These are phyloP conservation scores for Leptinotarsa peninsularis DNA, from an alignment of 2,888 invertebrate species.

Conservation along the genomic window DNA sequence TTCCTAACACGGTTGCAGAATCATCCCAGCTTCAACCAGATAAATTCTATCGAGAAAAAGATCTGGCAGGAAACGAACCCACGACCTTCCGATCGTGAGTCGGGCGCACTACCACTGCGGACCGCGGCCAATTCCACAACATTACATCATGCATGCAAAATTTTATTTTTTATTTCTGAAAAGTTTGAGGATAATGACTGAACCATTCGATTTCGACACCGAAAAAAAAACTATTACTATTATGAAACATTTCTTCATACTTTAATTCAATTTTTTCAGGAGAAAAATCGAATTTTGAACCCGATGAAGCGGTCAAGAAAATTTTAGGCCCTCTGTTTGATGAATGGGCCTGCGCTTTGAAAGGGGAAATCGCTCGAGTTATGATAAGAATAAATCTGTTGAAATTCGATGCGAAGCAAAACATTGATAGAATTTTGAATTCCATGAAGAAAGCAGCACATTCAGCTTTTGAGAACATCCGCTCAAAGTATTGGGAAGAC, in stretches of 20 bases:
- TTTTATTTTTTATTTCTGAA: too few relatives aligned
- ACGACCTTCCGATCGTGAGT: too few relatives aligned
- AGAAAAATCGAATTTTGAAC: conserved; percentile 39
- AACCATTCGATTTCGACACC: not conserved
- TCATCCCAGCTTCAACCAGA: too few relatives aligned
- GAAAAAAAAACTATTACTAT: not conserved
- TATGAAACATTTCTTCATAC: not conserved
- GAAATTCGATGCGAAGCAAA: conserved; percentile 65
- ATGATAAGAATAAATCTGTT: conserved; percentile 68
- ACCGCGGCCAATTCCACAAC: too few relatives aligned
- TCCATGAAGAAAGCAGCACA: conserved; percentile 69
- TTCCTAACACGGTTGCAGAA: too few relatives aligned
- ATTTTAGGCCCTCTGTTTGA: conserved; percentile 66
- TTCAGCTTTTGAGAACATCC: conserved; percentile 67
- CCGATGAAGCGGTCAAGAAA: conserved; percentile 53
- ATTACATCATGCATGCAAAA: too few relatives aligned
- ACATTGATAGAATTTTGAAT: conserved; percentile 67
- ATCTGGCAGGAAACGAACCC: too few relatives aligned
- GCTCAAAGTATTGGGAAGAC: conserved; percentile 62
- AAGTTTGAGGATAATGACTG: too few relatives aligned
- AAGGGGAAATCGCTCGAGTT: conserved; percentile 71
- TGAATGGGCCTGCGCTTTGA: conserved; percentile 72
- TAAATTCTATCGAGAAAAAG: too few relatives aligned
- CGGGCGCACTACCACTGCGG: too few relatives aligned
- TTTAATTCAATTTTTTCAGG: conserved; percentile 12